Percentiles rank a stretch among this genome's conserved stretches.
Evolutionary conservation across 2,888 invertebrate genomes (phyloP).

Genomic region (Villa cingulata): DNA sequence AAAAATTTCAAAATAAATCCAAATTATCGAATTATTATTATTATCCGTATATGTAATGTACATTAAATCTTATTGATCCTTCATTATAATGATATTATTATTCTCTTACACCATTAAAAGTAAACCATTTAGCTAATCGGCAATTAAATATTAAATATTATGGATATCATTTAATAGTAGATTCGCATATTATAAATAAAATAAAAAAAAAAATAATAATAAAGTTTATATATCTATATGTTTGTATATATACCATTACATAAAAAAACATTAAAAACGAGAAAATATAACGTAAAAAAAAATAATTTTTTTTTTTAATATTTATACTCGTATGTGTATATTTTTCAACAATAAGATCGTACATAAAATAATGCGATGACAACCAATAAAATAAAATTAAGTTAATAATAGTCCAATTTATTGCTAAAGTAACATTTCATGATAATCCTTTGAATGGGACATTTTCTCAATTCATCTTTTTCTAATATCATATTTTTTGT

Average conservation of each 20-base stretch:
- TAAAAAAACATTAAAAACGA: no score
- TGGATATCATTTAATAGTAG: not conserved
- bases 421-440: slow-evolving; percentile 13
- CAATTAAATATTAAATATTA: not conserved
- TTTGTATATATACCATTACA: no score
- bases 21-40: no score
- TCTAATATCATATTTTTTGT: not conserved
- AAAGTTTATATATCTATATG: no score
- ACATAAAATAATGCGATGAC: slow-evolving; percentile 9
- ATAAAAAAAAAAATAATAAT: not conserved
- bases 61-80: not conserved
- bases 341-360: not conserved
- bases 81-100: not conserved
- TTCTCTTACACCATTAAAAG: not conserved
- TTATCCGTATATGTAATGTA: not conserved
- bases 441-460: slow-evolving; percentile 36
- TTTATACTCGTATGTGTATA: not conserved
- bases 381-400: slow-evolving; percentile 35
- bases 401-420: slow-evolving; percentile 32
- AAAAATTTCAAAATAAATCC: no score
- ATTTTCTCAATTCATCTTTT: slow-evolving; percentile 15
- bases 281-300: no score
- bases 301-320: no score
- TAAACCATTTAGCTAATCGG: not conserved
- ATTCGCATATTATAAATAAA: not conserved